Evolutionary conservation across 2,888 invertebrate species (phyloP), one percentile per base, ranked within the genome.

Genomic region (Meliscaeva auricollis): DNA sequence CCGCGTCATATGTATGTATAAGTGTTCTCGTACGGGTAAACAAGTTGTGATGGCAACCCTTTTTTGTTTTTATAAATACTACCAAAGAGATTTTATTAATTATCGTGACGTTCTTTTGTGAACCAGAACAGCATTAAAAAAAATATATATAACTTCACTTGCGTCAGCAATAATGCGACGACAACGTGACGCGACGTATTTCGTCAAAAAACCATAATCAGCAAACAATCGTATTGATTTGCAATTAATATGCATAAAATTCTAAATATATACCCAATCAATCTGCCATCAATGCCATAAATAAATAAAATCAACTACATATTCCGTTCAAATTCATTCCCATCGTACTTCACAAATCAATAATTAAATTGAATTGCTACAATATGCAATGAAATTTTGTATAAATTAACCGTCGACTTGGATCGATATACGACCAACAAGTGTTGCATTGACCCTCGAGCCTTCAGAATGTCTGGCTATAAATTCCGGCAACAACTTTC

Each of bases 381-480:
- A 5, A 7, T 66, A 58, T 30, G 44, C 17, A 48, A 66, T 66
- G 38, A 56, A 66, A 75, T 56, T 58, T 68, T 32, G 26, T 56
- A 56, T 32, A 66, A 78, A 64, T 69, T 35, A 50, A 64, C 54
- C 56, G 56, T 54, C 26, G 56, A n/a, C 48, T 17, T 46, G 46
- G 41, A 64, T 78, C 78, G 54, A 78, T 78, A 70, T 54, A 60
- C 26, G n/a, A 17, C 64, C 30, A 48, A 62, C 62, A 64, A 75
- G 48, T 60, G 50, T 56, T 66, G 32, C 46, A 15, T 22, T 64
- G 62, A 64, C 62, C 62, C 62, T 64, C 62, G 7, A 46, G 5
- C 7, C 32, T 32, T n/a, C n/a, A n/a, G 6, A 64, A 46, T 30
- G 62, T 64, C 62, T 30, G 46, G 9, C 30, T 58, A 35, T 58